phyloP scores from a whole-genome alignment of 2,113 vertebrate species.

The Poeciliopsis turrubarensis region DNA sequence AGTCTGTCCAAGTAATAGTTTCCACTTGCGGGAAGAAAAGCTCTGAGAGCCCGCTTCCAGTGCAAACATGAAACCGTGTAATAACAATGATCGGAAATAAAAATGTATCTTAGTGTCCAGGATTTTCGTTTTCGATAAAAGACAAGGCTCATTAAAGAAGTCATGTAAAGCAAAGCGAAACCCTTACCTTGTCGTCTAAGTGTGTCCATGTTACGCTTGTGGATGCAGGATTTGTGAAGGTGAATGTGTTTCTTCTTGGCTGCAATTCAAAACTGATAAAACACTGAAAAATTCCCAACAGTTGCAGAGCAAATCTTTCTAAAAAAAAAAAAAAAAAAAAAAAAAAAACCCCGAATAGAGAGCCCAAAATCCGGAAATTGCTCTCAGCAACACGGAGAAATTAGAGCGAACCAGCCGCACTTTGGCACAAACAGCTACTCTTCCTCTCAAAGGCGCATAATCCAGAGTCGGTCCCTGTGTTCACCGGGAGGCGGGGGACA shows the following conservation, averaged over 20 bases:
- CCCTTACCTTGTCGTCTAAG: conserved; percentile 76
- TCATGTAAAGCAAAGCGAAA: background rate
- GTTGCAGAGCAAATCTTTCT: conserved; percentile 48
- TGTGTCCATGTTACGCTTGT: conserved; percentile 64
- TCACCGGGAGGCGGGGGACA: background rate
- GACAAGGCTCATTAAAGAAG: too few species aligned
- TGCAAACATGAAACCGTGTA: background rate
- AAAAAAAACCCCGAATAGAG: conserved; percentile 32
- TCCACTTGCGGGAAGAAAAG: background rate
- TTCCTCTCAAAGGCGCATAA: conserved; percentile 39
- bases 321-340: conserved; percentile 25
- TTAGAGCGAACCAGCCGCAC: conserved; percentile 31
- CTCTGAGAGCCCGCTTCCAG: background rate
- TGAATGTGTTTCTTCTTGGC: background rate
- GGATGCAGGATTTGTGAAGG: conserved; percentile 37
- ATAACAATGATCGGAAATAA: too few species aligned
- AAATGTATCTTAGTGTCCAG: background rate
- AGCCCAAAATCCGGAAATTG: conserved; percentile 73
- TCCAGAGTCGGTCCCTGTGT: conserved; percentile 51
- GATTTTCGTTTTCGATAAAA: background rate
- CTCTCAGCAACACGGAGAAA: conserved; percentile 41
- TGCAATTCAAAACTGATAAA: conserved; percentile 26
- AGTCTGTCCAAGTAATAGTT: conserved; percentile 20
- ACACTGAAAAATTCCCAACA: conserved; percentile 55
- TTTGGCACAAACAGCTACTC: conserved; percentile 12